phyloP scores from a whole-genome alignment of 2,113 vertebrate species.

The Fregetta grallaria region DNA sequence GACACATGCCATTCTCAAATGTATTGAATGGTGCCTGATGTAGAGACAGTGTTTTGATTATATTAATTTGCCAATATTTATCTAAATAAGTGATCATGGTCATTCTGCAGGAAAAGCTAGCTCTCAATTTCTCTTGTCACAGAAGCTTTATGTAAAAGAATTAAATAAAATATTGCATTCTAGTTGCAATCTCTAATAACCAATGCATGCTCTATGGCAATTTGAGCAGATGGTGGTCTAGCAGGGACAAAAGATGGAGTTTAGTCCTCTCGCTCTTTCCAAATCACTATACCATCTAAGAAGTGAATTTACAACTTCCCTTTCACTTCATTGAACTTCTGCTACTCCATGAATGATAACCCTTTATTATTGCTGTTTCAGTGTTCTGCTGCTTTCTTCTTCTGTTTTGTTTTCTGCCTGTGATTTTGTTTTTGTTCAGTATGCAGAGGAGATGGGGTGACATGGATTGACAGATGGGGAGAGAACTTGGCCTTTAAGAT shows the following conservation, averaged over 20 bases:
- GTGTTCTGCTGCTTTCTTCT: neutral
- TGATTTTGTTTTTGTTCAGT: neutral
- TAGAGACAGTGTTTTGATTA: neutral
- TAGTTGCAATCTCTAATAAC: neutral
- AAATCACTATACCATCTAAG: neutral
- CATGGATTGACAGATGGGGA: neutral
- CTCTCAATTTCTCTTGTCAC: neutral
- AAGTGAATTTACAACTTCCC: neutral
- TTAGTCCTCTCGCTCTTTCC: neutral
- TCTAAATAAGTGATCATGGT: neutral
- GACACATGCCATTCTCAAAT: neutral
- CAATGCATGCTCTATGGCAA: neutral
- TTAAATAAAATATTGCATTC: neutral
- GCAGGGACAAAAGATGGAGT: neutral
- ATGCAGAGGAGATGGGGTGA: neutral
- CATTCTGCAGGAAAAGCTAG: neutral
- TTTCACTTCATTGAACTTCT: neutral
- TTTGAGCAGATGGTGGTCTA: neutral
- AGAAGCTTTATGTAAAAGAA: neutral
- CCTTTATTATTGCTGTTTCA: neutral
- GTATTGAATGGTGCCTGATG: neutral
- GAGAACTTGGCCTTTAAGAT: neutral
- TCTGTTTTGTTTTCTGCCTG: neutral
- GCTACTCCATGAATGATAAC: neutral
- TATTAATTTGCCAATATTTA: neutral